Evolutionary conservation across 2,113 vertebrate species (phyloP), one percentile per base, ranked within the genome.

Genomic region (Talpa occidentalis): DNA sequence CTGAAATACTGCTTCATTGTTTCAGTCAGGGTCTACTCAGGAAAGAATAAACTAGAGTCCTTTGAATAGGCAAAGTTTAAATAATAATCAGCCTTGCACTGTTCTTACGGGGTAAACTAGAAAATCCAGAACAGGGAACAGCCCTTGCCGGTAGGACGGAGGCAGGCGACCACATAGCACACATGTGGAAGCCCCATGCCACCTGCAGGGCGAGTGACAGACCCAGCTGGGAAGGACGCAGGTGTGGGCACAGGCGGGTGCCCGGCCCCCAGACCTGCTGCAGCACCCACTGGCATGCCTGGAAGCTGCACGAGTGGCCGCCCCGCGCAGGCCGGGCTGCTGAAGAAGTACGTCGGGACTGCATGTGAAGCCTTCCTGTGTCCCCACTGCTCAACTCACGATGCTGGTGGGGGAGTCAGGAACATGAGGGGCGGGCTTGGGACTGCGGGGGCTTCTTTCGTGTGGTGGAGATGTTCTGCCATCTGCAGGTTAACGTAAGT

Each of bases 1-100:
- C 49, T 88, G 59, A 94, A 87, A 35, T 91, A 72, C 0, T 83
- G 59, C 28, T 88, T 88, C 26, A 70, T 90, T 83, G n/a, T 77
- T 86, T 49, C 49, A 87, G 56, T 70, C 16, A 8, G 5, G 28
- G 26, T 82, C 54, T 86, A 7, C 24, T 94, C 2, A 44, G 72
- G 72, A 78, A n/a, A 87, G 14, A 69, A 81, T n/a, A 92, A 93
- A 28, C 10, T 6, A 73, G 7, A 54, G 40, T 74, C 86, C 52
- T 88, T 88, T 79, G 10, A 79, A 62, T 1, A 64, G 3, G 40
- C 21, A 49, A 40, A 47, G 28, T 69, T 78, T 79, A 80, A 37
- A n/a, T 37, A 35, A 62, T 72, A 81, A 28, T 56, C 28, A 62
- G 11, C 10, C 24, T 60, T 24, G 24, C 52, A 54, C 3, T 4